A percentile compares a stretch with the other conserved stretches of the same genome.
Conservation (phyloP, 2,888 invertebrate species). For the Vandiemenella viatica region DNA sequence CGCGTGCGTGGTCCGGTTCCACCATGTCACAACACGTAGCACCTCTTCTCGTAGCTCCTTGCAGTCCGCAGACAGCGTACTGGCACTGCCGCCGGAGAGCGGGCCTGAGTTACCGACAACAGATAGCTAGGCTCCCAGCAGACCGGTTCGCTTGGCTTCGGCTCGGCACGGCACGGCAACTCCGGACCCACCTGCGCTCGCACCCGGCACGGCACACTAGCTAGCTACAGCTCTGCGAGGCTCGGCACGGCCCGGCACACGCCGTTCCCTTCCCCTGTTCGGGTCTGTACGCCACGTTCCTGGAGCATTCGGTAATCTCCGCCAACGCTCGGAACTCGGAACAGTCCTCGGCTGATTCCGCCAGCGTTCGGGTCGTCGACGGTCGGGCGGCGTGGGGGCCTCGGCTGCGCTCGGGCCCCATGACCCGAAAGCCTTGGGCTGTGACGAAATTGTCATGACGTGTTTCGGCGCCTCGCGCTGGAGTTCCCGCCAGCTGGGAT, state of each 20-base stretch:
- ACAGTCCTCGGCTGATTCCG: conserved; percentile 2
- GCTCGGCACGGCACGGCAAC: conserved; percentile 7
- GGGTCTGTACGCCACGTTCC: conserved; percentile 6
- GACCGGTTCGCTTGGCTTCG: conserved; percentile 7
- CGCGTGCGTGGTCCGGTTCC: conserved; percentile 4
- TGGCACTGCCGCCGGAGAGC: conserved; percentile 2
- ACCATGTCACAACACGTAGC: conserved; percentile 10
- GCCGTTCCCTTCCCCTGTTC: conserved; percentile 1
- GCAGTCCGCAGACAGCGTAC: conserved; percentile 12
- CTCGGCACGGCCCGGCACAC: conserved; percentile 3
- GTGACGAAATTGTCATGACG: conserved; percentile 20
- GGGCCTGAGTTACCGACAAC: neutral
- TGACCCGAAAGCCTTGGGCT: conserved; percentile 20
- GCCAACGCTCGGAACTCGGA: conserved; percentile 6
- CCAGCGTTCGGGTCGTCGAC: neutral
- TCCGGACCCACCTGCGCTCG: conserved; percentile 6
- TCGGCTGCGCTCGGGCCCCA: conserved; percentile 16
- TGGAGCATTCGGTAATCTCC: conserved; percentile 4
- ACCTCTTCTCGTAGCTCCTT: conserved; percentile 7
- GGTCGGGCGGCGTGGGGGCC: conserved; percentile 3
- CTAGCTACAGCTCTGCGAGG: conserved; percentile 2
- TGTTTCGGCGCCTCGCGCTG: conserved; percentile 13
- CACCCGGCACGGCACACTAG: conserved; percentile 9
- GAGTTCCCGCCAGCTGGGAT: neutral
- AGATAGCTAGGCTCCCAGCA: neutral